Conservation (phyloP, 2,888 invertebrate species). For the Ormia ochracea region DNA sequence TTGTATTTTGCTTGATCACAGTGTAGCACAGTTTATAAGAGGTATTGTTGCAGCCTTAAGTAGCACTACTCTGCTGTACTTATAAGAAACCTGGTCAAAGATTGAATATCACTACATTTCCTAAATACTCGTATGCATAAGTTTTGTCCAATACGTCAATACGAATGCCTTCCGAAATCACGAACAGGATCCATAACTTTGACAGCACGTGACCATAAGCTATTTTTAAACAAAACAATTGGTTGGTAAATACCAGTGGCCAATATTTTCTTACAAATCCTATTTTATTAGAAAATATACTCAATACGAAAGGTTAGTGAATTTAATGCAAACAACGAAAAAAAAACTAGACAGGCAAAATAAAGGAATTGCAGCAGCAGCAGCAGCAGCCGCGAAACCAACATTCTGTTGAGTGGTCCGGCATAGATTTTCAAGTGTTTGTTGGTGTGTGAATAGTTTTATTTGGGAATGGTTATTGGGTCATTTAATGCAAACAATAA, state of each 20-base stretch:
- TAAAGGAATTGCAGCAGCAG: too few species aligned
- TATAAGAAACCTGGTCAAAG: neutral
- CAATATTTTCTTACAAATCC: constrained; percentile 33
- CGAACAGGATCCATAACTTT: constrained; percentile 9
- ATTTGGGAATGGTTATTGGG: constrained; percentile 52
- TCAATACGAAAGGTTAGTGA: constrained; percentile 26
- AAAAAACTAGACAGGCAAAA: too few species aligned
- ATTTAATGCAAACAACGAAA: constrained; percentile 29
- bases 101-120: neutral
- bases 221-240: constrained; percentile 30
- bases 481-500: constrained; percentile 58
- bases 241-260: constrained; percentile 30
- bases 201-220: constrained; percentile 53
- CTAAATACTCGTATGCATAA: neutral
- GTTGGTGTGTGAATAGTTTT: neutral
- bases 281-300: constrained; percentile 21
- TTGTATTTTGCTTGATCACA: too few species aligned
- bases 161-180: neutral
- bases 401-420: neutral
- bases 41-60: too few species aligned
- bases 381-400: constrained; percentile 2
- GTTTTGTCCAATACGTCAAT: constrained; percentile 8
- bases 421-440: neutral
- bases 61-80: too few species aligned
- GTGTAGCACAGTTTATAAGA: too few species aligned